Base-by-base conservation (phyloP, 1,140 invertebrate species). In the Rhopalosiphum padi region DNA sequence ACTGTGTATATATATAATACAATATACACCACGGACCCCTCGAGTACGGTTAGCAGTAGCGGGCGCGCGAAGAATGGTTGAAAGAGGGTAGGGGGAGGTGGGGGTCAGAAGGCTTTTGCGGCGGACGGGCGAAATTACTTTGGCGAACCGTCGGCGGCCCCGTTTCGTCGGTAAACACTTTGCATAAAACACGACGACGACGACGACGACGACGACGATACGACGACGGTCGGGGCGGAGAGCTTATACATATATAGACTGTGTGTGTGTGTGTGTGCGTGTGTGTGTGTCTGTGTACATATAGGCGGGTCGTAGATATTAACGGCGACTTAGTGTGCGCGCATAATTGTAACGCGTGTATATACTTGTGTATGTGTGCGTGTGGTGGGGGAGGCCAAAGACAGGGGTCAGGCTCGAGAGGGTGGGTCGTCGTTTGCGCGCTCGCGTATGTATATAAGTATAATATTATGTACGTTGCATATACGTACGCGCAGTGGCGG, bases 141-240 rank as follows among this genome's bases (percentile, higher is more conserved):
- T 85, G 77, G 46, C 55, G 35, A 53, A 68, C 53, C 89, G 51
- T 53, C 87, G 90, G 25, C 89, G 46, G n/a, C 77, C 46, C 82
- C 91, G 51, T 86, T 93, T 55, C 77, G 91, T 93, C 77, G 82
- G 91, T 55, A 93, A 93, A 93, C 91, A 93, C 91, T 93, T 93
- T 93, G 91, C 91, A 93, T 93, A 93, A 93, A 93, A 93, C 91
- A 93, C 82, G 91, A 85, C 90, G 77, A 82, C 60, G 53, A 68
- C 90, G 68, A 51, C 86, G 9, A 46, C 2, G 90, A 53, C 43
- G 60, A n/a, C 30, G 53, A 46, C 90, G 90, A 77, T 60, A 46
- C 90, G 90, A 53, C 43, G 60, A n/a, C 30, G 53, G 53, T 5
- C 87, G 30, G 30, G 51, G 51, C 18, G 87, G 87, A 30, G 89